Conservation (phyloP, 1,140 invertebrate genomes). For the Bombus difficillimus region DNA sequence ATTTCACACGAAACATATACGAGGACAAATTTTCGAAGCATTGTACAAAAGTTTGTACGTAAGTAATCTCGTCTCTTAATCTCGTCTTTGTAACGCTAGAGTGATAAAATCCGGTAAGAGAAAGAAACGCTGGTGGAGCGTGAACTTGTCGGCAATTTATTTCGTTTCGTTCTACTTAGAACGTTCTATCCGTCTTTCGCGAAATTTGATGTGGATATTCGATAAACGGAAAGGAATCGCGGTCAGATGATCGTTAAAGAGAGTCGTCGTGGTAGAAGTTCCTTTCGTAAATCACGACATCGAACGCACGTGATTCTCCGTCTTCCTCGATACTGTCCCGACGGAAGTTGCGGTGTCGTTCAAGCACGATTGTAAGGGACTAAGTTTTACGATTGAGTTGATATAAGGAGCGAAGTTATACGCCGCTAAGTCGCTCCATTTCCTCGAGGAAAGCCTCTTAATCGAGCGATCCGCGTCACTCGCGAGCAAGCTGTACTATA, state of each 20-base stretch:
- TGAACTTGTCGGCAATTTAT: no score
- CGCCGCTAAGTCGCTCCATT: conserved; percentile 20
- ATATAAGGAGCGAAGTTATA: conserved; percentile 39
- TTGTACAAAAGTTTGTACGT: no score
- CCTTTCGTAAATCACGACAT: conserved; percentile 40
- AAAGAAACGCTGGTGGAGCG: no score
- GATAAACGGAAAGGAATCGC: not conserved
- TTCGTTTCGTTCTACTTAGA: no score
- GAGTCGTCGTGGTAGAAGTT: not conserved
- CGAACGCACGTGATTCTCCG: conserved; percentile 10
- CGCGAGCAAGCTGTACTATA: not conserved
- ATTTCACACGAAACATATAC: no score
- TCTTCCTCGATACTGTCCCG: not conserved
- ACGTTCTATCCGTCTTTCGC: not conserved
- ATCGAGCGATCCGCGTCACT: conserved; percentile 9
- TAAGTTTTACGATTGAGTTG: conserved; percentile 49
- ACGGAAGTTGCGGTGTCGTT: conserved; percentile 19
- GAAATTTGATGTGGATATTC: not conserved
- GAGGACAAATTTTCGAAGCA: no score
- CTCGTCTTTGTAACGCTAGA: no score
- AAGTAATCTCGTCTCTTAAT: no score
- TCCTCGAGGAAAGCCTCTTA: conserved; percentile 24
- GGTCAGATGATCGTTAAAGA: not conserved
- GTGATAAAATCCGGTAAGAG: no score
- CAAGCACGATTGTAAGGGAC: conserved; percentile 27